Evolutionary conservation across 2,888 invertebrate genomes (phyloP), one percentile per base, ranked within the genome.

Genomic region (Dioctria linearis): DNA sequence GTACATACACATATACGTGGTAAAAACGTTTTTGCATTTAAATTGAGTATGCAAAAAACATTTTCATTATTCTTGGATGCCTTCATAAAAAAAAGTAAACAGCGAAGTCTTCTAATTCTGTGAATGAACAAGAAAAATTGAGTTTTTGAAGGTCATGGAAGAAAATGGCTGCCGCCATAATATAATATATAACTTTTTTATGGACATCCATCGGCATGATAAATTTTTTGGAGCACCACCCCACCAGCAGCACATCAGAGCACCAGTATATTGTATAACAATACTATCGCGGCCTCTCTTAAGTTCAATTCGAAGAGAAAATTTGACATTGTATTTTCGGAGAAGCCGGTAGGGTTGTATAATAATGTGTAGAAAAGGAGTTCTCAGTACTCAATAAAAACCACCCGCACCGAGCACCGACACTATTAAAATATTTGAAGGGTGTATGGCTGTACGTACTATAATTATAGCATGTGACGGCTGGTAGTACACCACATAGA

Each of bases 121-220:
- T 75, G 73, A 59, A 59, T 59, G 59, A 54, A 75, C 42, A 40
- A 51, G 59, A 75, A 63, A 73, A 46, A 67, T 65, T 51, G 25
- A 49, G 67, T 61, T 80, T 46, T 80, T 78, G 80, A 82, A 82
- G 82, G 82, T 82, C 69, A 82, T 69, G 61, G 81, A 82, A 82
- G 71, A 80, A 82, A 82, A 82, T 82, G 82, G 82, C 80, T 78
- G 82, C 82, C 71, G 78, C 80, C 71, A 79, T 75, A 79, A 79
- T 49, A 49, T 71, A 25, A 25, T 63, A 59, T 57, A 49, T 81
- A 57, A 40, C 54, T 42, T 57, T 25, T 25, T 25, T 25, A 25
- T 25, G 25, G 25, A 25, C 25, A 25, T 25, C 25, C 25, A 25
- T 25, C 25, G 25, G 25, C 25, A 25, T 25, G 25, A 25, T 25